Base-by-base conservation (phyloP, 2,797 vertebrate species). In the Coracias cyanogaster region DNA sequence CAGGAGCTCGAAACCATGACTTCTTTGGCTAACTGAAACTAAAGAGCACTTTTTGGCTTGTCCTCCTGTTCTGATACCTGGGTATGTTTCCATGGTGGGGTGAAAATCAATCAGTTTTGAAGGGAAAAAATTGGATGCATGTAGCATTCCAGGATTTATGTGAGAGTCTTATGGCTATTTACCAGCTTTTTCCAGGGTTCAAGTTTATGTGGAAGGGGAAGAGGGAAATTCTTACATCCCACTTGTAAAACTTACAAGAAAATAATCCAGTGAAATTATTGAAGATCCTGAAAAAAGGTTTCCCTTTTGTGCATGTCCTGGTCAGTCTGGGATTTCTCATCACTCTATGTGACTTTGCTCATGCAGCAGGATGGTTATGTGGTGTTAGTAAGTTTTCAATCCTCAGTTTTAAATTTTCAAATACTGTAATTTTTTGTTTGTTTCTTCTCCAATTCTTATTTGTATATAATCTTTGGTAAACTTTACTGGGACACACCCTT, bases 1-100 rank as follows among this genome's bases (percentile, higher is more conserved):
- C 33, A 54, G 77, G 88, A 90, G 72, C 90, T 90, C 81, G 51
- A 95, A 97, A 88, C 88, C 39, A 5, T 49, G 57, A 81, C 31
- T 93, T 31, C 41, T 78, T 89, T 93, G 70, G 78, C 45, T 77
- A 61, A 70, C 46, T 91, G 64, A 93, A 69, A 55, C 62, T 92
- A 87, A 82, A 65, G 46, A 88, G 65, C 37, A 9, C 15, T 20
- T 46, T 88, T 94, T 90, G 72, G 58, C 33, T 67, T 67, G 48
- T 91, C 35, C 29, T 82, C 10, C 24, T 86, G 15, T 74, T 92
- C 81, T 33, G 43, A 74, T 94, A 71, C 82, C n/a, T 90, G 69
- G 57, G n/a, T 85, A 46, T 60, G 45, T 88, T 95, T 93, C 64
- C 26, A 33, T 73, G n/a, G 78, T 58, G 81, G 60, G 35, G 54